Base-by-base conservation (phyloP, 2,113 vertebrate genomes). In the Mesocricetus auratus region DNA sequence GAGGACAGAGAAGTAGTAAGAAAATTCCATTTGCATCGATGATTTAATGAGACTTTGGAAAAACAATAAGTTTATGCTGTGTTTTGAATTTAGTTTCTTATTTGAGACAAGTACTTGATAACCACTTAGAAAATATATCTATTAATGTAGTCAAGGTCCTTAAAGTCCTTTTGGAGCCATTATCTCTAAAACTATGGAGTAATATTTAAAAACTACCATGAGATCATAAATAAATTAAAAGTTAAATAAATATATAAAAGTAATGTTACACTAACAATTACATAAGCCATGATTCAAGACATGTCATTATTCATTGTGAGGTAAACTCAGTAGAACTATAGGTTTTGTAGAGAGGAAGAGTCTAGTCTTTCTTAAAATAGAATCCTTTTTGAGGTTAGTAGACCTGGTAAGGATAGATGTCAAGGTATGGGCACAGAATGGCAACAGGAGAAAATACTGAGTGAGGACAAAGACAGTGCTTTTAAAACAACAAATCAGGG, bases 21-120 rank as follows among this genome's bases (percentile, higher is more conserved):
- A 90, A 94, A 87, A 90, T 94, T 91, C 82, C 50, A 93, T 89
- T 94, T 89, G 42, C 7, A 75, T 87, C 91, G 91, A 94, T 60
- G 21, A 19, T 95, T 96, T 79, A 77, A 82, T 92, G 53, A 97
- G 68, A 89, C 88, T 68, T 91, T 91, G 36, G 50, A 95, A 97
- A 98, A 98, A 94, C 56, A 90, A 94, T 21, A 91, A 92, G 79
- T 7, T 17, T 64, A 64, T n/a, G 31, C 93, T 93, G 17, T 74
- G 16, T 31, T 94, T 92, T 64, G 73, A 82, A 79, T 69, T 86
- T 75, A 66, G 53, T 93, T 96, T 96, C 78, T 96, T 90, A 89
- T 42, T 73, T 96, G 64, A 69, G 45, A 85, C 31, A 75, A 95
- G 0, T 93, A 53, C 58, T 96, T 96, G 58, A 95, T 88, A 82